These are phyloP conservation scores for Macrosoma leucophasiata DNA, from an alignment of 2,888 invertebrate genomes.

Conservation along the genomic window DNA sequence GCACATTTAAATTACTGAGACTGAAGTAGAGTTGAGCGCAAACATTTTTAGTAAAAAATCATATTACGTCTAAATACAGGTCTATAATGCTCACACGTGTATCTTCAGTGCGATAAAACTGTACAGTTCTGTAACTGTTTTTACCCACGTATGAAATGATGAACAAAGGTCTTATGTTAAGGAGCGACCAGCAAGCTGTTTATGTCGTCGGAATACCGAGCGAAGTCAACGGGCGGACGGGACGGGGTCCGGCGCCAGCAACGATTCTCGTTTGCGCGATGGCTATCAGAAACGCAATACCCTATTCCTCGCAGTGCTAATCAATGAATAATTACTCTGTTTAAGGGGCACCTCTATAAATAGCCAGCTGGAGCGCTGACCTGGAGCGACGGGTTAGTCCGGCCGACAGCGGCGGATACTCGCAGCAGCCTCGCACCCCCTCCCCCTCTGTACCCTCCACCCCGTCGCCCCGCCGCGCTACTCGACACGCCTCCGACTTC, in stretches of 20 bases:
- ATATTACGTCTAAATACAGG: too few species aligned
- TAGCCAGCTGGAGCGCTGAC: slow-evolving; percentile 75
- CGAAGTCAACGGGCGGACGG: slow-evolving; percentile 29
- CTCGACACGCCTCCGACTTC: slow-evolving; percentile 61
- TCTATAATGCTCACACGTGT: too few species aligned
- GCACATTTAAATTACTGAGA: too few species aligned
- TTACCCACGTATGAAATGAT: too few species aligned
- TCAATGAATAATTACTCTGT: slow-evolving; percentile 77
- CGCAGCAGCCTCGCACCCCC: slow-evolving; percentile 50
- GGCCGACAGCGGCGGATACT: slow-evolving; percentile 70
- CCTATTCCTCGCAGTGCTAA: slow-evolving; percentile 75
- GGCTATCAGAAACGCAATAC: slow-evolving; percentile 74
- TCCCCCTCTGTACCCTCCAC: slow-evolving; percentile 24
- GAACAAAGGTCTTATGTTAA: too few species aligned
- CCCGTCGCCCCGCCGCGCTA: slow-evolving; percentile 36
- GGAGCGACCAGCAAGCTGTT: slow-evolving; percentile 15
- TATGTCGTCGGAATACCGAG: slow-evolving; percentile 21
- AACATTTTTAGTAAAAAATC: too few species aligned
- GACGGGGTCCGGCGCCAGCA: slow-evolving; percentile 58
- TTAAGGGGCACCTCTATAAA: slow-evolving; percentile 76
- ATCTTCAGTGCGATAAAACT: too few species aligned
- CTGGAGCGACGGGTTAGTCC: slow-evolving; percentile 75
- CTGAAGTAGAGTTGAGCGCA: too few species aligned
- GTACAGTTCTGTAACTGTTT: too few species aligned
- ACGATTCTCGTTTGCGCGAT: slow-evolving; percentile 70